Evolutionary conservation across 2,797 vertebrate genomes (phyloP), one percentile per base, ranked within the genome.

Genomic region (Petrocephalus schoutedeni): DNA sequence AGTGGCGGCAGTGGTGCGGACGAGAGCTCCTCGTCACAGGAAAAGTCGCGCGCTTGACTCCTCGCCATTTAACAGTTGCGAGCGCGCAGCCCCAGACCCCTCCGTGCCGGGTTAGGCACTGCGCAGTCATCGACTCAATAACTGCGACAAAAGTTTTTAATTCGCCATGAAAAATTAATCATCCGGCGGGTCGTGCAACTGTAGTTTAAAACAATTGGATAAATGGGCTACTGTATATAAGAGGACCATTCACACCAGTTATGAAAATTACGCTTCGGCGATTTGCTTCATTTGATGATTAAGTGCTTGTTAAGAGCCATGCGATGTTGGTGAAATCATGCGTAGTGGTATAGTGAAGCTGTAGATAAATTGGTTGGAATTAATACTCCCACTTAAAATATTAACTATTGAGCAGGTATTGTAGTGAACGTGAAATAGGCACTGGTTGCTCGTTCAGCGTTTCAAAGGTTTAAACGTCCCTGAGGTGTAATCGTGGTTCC

Each of bases 211-310:
- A 94, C 93, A 94, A 93, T 86, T 94, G 92, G 92, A 92, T 92
- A 92, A 93, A 92, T 89, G 91, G 89, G 89, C 94, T 91, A 91
- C 89, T 90, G 91, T 87, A 89, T 88, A 88, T 87, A 87, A 90
- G 91, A 90, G 90, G 88, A 88, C 88, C 89, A 90, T 91, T 90
- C 90, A 89, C 88, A 87, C 89, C 89, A 82, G 87, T 91, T 93
- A 91, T 91, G 92, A 92, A 86, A 88, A 88, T 88, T 71, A 85
- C 49, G 71, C 51, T 74, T 86, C 54, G 64, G 88, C 92, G 93
- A 94, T 93, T 90, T 94, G 91, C 93, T 92, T 95, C 93, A 94
- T 95, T 95, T 94, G 91, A 94, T 95, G 94, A 95, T 94, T 92
- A 95, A 93, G 92, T 93, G 93, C 94, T 95, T 91, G 85, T 86